Evolutionary conservation across 1,140 invertebrate genomes (phyloP), one percentile per base, ranked within the genome.

Genomic region (Piezodorus guildinii): DNA sequence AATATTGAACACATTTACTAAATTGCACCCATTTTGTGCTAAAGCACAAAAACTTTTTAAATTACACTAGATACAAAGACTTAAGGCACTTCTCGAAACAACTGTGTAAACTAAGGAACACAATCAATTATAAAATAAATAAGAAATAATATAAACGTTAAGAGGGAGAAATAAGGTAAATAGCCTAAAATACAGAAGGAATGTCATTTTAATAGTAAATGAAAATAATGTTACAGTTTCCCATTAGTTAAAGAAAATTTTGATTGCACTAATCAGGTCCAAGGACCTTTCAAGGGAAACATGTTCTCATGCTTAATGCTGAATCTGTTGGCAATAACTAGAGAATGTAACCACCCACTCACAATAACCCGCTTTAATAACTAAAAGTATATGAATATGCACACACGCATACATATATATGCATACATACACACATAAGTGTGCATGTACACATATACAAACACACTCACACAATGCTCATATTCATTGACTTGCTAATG

Each of bases 1-100:
- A 62, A 62, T 52, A 62, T 62, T 62, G 62, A 62, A 62, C 62
- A 62, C 62, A 62, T 62, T 34, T 62, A 62, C 62, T 52, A 62
- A 62, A 62, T 62, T 62, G 62, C 62, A 62, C 62, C 62, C 62
- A 62, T 62, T 49, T 62, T 62, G 62, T 62, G 49, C 62, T 23
- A 21, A 52, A 14, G 49, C 62, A 62, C 62, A 62, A 51, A 62
- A 17, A 30, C 9, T 52, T 19, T 51, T 52, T 51, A 25, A 43
- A 54, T 60, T 60, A 60, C 34, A 60, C 58, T 60, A 60, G 43
- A 60, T 19, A 15, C 6, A 10, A 60, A 52, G 62, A 62, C 62
- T 52, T 52, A 62, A 62, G 62, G 62, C 62, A 62, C 62, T 62
- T 62, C 5, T 25, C 52, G 58, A 60, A 23, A 44, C 30, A 23